Percentiles rank a stretch among this genome's conserved stretches.
phyloP scores from a whole-genome alignment of 2,888 invertebrate genomes.

The Apamea epomidion region DNA sequence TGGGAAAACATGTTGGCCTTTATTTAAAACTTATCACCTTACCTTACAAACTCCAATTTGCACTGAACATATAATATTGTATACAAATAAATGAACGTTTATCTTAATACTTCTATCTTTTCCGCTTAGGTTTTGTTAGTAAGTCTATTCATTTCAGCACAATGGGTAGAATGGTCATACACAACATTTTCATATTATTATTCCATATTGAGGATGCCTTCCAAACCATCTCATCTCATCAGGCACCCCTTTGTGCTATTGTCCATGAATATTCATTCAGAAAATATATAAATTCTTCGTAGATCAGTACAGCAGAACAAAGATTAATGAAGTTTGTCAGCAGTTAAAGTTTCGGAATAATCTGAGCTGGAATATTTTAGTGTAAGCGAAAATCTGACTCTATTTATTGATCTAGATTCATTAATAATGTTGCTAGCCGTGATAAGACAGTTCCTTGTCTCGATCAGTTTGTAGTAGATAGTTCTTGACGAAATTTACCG shows the following conservation, averaged over 20 bases:
- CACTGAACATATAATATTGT: too few species aligned
- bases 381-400: not conserved
- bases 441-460: not conserved
- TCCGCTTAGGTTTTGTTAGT: not conserved
- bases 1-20: not conserved
- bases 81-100: not conserved
- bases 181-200: not conserved
- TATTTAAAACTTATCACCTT: not conserved
- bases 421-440: not conserved
- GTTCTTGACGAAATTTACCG: not conserved
- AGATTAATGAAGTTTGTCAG: slow-evolving; percentile 55
- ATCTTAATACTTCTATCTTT: not conserved
- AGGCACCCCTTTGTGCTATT: slow-evolving; percentile 17
- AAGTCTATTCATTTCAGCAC: not conserved
- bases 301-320: slow-evolving; percentile 31
- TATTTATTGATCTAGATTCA: not conserved
- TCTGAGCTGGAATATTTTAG: slow-evolving; percentile 23
- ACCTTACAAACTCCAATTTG: not conserved
- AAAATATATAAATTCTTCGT: slow-evolving; percentile 25
- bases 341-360: slow-evolving; percentile 38
- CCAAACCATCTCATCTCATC: not conserved
- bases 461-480: not conserved
- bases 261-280: slow-evolving; percentile 47
- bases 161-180: not conserved
- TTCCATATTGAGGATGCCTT: not conserved